These are phyloP conservation scores for Nansenia antarctica DNA, from an alignment of 2,113 vertebrate species.

Conservation along the genomic window DNA sequence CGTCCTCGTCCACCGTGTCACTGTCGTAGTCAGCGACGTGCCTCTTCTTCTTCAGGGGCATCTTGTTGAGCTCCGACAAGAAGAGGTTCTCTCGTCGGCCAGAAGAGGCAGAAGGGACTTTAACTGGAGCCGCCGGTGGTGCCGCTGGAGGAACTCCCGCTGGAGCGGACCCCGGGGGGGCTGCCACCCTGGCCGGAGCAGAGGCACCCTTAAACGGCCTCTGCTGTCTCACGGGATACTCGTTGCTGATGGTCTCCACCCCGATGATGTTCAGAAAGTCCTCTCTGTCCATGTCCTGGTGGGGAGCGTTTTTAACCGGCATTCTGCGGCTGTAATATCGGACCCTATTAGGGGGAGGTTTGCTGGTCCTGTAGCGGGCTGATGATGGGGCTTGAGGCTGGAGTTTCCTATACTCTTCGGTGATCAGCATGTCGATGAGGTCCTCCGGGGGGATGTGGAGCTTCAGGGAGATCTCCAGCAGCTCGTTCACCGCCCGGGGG, in stretches of 20 bases:
- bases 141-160: constrained; percentile 3
- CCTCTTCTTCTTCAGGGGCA: constrained; percentile 81
- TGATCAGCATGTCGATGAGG: constrained; percentile 91
- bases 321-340: constrained; percentile 80
- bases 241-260: constrained; percentile 80
- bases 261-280: constrained; percentile 91
- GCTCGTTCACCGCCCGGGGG: constrained; percentile 84
- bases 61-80: constrained; percentile 79
- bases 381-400: constrained; percentile 71
- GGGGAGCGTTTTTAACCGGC: constrained; percentile 77
- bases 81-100: constrained; percentile 80
- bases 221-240: constrained; percentile 81
- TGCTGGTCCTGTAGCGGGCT: constrained; percentile 76
- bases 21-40: constrained; percentile 74
- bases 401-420: constrained; percentile 84
- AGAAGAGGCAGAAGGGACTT: constrained; percentile 51
- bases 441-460: constrained; percentile 96
- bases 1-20: constrained; percentile 83
- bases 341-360: constrained; percentile 81
- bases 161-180: constrained; percentile 40
- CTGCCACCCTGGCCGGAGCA: constrained; percentile 71
- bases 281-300: constrained; percentile 87
- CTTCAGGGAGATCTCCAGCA: constrained; percentile 92
- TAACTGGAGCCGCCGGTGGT: constrained; percentile 23
- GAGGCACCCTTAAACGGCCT: constrained; percentile 79